Base-by-base conservation (phyloP, 2,888 invertebrate species). In the Lasioglossum villosulum region DNA sequence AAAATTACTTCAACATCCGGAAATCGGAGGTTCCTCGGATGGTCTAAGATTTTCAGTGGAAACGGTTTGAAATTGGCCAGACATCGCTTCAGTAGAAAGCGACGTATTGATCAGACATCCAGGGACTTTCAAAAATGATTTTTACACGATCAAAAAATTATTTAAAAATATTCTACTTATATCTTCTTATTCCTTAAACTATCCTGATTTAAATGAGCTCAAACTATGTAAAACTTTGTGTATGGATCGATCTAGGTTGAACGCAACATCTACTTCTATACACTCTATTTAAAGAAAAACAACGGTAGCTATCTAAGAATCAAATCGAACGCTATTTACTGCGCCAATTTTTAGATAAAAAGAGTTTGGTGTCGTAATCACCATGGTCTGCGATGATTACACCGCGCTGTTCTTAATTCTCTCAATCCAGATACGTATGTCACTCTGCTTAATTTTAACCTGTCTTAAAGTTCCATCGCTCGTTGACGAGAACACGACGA, bases 11-110 rank as follows among this genome's bases (percentile, higher is more conserved):
- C n/a, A n/a, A n/a, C n/a, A n/a, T n/a, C n/a, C n/a, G n/a, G n/a
- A n/a, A n/a, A n/a, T n/a, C n/a, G n/a, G n/a, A n/a, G n/a, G n/a
- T n/a, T n/a, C n/a, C n/a, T n/a, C n/a, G n/a, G n/a, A n/a, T n/a
- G n/a, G n/a, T n/a, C n/a, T n/a, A n/a, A n/a, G n/a, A n/a, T n/a
- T n/a, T n/a, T n/a, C n/a, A n/a, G 82, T 84, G 71, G 78, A 78
- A 30, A 19, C 14, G 59, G 5, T 2, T 19, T 10, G 30, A n/a
- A 27, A 75, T 82, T 71, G 74, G 74, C 34, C 82, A 52, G 82
- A 8, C 84, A n/a, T 6, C 14, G 0, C 10, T 52, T 52, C 23
- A 52, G 52, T 52, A n/a, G 52, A 52, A 52, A 23, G 23, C 23
- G 52, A 52, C 3, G 23, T 3, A 52, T 23, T 3, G 10, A n/a